Base-by-base conservation (phyloP, 30 jellyfish, hydroid and myxozoan species). In the Aurelia aurita region DNA sequence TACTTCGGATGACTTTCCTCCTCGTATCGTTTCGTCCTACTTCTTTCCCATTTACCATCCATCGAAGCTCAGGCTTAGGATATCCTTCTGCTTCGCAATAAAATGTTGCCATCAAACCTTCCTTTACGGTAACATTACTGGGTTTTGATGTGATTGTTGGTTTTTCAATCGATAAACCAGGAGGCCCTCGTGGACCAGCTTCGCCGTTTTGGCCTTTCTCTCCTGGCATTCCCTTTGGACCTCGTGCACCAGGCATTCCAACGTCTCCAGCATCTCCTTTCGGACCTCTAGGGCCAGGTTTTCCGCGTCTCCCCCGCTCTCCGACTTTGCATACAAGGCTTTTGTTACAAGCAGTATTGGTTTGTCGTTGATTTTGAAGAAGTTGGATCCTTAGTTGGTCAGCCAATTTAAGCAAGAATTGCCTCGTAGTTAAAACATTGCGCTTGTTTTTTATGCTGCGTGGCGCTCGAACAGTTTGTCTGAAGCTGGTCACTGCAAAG, bases 161-260 rank as follows among this genome's bases (percentile, higher is more conserved):
- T 39, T 49, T 63, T 73, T 79, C 82, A 10, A 79, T 59, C 44
- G 90, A 79, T 19, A 73, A 73, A 11, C 90, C 90, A 39, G 90
- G 82, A 22, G 90, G 90, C 5, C 90, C 90, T 19, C 90, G 20
- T 66, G 90, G 82, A 19, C 90, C 90, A 18, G 21, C 47, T 31
- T 79, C 90, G 11, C 90, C 90, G 26, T 79, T 79, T 31, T 49
- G 67, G 23, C 90, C 90, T n/a, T 49, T 64, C 31, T 25, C 32
- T 35, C 67, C 67, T 15, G 66, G 80, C 27, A 1, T 39, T 54
- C 46, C 27, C 10, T 14, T 71, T 28, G 62, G 57, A 6, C 67
- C 67, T 3, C 12, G 67, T 22, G 15, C 25, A 19, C 80, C 82
- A 11, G 64, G 35, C n/a, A 26, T 31, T 29, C 32, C 74, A 3